Conservation (phyloP, 2,113 vertebrate genomes). For the Rhinoptilus africanus region DNA sequence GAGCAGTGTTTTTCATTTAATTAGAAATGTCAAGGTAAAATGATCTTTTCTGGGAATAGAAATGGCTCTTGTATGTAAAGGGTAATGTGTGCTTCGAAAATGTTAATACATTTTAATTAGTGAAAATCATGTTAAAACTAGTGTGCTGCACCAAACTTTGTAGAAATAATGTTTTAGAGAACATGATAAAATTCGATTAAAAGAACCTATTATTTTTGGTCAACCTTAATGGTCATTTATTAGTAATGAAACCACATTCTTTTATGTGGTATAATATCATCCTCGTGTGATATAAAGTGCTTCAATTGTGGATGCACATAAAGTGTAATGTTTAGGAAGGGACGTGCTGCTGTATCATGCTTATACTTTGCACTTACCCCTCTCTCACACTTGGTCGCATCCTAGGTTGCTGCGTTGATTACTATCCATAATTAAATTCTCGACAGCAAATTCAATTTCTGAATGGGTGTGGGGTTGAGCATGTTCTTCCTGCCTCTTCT, state of each 20-base stretch:
- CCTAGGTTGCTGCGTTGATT: background rate
- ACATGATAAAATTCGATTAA: background rate
- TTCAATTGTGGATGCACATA: background rate
- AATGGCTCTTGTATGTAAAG: conserved; percentile 22
- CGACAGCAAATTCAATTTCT: background rate
- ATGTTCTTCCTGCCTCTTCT: background rate
- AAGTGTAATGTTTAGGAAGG: background rate
- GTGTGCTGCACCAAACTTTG: background rate
- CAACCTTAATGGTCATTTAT: background rate
- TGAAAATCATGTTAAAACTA: background rate
- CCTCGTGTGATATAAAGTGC: background rate
- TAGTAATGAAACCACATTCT: background rate
- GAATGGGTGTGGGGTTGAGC: background rate
- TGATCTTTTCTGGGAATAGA: conserved; percentile 58
- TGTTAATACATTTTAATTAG: conserved; percentile 64
- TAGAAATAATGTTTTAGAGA: conserved; percentile 7
- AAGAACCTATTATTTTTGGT: background rate
- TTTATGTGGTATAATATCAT: background rate
- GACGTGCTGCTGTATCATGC: background rate
- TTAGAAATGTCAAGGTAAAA: conserved; percentile 65
- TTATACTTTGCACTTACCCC: background rate
- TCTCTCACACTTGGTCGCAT: background rate
- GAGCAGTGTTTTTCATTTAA: conserved; percentile 71
- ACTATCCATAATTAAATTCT: background rate
- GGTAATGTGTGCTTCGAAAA: conserved; percentile 43